Base-by-base conservation (phyloP, 2,888 invertebrate genomes). In the Ellobium chinense region DNA sequence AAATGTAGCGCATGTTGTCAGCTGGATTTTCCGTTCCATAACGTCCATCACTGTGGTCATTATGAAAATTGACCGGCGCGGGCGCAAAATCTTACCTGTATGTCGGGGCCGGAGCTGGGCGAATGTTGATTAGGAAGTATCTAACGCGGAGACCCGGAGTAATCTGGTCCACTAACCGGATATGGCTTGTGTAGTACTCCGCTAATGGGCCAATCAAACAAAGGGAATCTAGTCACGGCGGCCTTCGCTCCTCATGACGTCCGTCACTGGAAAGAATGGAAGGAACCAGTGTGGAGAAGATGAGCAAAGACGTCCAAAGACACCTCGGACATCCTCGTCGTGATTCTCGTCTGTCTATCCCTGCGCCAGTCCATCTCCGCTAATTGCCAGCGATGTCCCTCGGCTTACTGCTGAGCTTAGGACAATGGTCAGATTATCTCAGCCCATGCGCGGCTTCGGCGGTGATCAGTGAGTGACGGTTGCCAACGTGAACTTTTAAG, bases 161-260 rank as follows among this genome's bases (percentile, higher is more conserved):
- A 29, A 27, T 46, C 46, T 46, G 46, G 9, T 46, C 46, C 46
- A 46, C 46, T 18, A 31, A 27, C 63, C 63, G 63, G 63, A 63
- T 63, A 29, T 18, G 63, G 31, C 31, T 63, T 63, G 31, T 63
- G 29, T 29, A 63, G 24, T n/a, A 63, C 63, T 63, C 63, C 24
- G 24, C 63, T 27, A 29, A 63, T 63, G 63, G 63, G 63, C 63
- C 63, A 63, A 63, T 63, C 63, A 63, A 31, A 27, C 4, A 24
- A 58, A 27, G 58, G 21, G 27, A 58, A 27, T 14, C 58, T 27
- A 27, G n/a, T n/a, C 58, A 27, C n/a, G n/a, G 21, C n/a, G 27
- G 58, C 63, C 31, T 24, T 29, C 27, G 29, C 63, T 5, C 18
- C 7, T 7, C 18, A 7, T 46, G 18, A 46, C 27, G 63, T 29